Evolutionary conservation across 2,797 vertebrate species (phyloP).

Genomic region (Pangasius macronema): DNA sequence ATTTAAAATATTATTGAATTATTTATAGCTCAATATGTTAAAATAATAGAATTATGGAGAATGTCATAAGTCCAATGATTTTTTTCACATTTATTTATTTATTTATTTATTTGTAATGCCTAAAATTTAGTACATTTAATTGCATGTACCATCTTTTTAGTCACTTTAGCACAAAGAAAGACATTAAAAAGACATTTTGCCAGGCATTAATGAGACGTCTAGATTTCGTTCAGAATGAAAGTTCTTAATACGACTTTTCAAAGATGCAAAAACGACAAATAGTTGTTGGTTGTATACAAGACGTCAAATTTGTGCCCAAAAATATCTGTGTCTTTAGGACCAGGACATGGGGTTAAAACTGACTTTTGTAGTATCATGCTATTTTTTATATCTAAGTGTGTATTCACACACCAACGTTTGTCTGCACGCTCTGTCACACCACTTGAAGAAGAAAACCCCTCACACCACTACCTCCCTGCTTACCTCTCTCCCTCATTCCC

Average conservation of each 20-base stretch:
- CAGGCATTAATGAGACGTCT: not conserved
- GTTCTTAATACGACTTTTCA: not conserved
- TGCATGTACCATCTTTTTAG: not conserved
- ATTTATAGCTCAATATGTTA: not conserved
- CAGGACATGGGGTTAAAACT: not conserved
- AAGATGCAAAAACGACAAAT: not conserved
- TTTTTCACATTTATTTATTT: not conserved
- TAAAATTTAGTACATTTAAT: not conserved
- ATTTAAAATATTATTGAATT: not conserved
- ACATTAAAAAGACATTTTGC: not conserved
- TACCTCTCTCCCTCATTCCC: constrained; percentile 49
- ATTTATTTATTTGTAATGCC: not conserved
- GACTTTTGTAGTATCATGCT: constrained; percentile 6
- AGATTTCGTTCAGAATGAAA: not conserved
- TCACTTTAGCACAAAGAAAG: not conserved
- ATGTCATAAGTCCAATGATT: too few relatives aligned
- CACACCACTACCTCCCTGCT: constrained; percentile 56
- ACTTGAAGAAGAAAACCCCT: constrained; percentile 70
- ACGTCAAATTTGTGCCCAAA: not conserved
- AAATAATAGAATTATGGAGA: not conserved
- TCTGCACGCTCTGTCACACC: constrained; percentile 49
- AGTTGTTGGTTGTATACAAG: not conserved
- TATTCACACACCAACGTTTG: constrained; percentile 32
- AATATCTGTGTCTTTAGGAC: not conserved
- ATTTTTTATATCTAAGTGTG: constrained; percentile 17